These are phyloP conservation scores for Astreopora myriophthalma DNA, from an alignment of 64 coral and sea anemone species.

Conservation along the genomic window DNA sequence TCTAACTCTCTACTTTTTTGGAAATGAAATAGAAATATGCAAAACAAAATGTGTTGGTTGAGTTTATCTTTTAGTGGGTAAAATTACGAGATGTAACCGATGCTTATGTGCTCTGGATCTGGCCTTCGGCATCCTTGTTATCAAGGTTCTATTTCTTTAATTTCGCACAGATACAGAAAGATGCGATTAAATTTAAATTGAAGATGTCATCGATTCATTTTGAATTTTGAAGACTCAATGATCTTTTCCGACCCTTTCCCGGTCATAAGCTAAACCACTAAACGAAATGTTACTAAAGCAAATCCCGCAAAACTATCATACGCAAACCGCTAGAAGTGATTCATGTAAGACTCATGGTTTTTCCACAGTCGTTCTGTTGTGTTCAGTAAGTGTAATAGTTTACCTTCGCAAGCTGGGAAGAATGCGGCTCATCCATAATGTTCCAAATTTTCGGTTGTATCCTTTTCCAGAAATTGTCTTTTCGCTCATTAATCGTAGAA, in stretches of 20 bases:
- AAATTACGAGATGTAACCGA: neutral
- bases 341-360: neutral
- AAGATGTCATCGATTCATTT: neutral
- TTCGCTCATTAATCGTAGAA: constrained; percentile 38
- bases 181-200: constrained; percentile 1
- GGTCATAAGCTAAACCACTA: neutral
- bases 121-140: neutral
- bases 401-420: constrained; percentile 81
- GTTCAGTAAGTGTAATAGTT: neutral
- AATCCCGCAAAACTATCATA: neutral
- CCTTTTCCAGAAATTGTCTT: constrained; percentile 53
- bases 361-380: neutral
- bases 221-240: neutral
- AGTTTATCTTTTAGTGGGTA: neutral
- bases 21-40: neutral
- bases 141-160: neutral
- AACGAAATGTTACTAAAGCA: neutral
- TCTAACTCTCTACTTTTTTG: neutral
- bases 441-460: constrained; percentile 88
- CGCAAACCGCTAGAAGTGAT: neutral
- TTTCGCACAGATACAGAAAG: neutral
- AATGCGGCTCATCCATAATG: constrained; percentile 86
- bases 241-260: neutral
- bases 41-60: neutral
- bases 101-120: neutral